A percentile compares a stretch with the other conserved stretches of the same genome.
Conservation (phyloP, 2,888 invertebrate species). For the Neelides folsomi region DNA sequence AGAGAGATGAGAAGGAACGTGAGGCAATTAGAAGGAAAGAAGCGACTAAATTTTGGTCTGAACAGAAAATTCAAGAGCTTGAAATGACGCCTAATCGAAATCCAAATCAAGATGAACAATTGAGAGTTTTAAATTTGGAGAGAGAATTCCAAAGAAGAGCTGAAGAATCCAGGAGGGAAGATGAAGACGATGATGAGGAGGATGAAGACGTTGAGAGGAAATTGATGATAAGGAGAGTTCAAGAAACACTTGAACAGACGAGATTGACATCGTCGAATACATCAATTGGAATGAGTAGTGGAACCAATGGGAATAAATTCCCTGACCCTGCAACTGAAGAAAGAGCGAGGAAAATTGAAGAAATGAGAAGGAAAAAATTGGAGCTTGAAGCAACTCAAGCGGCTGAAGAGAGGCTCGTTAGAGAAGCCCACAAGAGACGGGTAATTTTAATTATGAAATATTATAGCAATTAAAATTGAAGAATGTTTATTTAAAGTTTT, state of each 20-base stretch:
- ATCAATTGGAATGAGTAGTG: conserved; percentile 1
- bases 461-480: not conserved
- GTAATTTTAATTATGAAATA: conserved; percentile 18
- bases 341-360: conserved; percentile 44
- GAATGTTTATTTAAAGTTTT: not conserved
- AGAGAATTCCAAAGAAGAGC: conserved; percentile 85
- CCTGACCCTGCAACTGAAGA: conserved; percentile 36
- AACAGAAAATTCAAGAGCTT: conserved; percentile 72
- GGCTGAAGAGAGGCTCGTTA: conserved; percentile 39
- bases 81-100: conserved; percentile 53
- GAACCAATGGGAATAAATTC: conserved; percentile 17
- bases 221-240: conserved; percentile 37
- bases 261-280: conserved; percentile 28
- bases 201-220: conserved; percentile 38
- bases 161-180: conserved; percentile 57
- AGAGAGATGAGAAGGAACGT: conserved; percentile 79
- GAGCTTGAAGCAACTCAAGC: conserved; percentile 45
- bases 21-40: conserved; percentile 49
- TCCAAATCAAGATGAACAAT: conserved; percentile 48
- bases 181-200: conserved; percentile 51
- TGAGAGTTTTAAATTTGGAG: conserved; percentile 41
- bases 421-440: conserved; percentile 39
- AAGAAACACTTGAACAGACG: conserved; percentile 39
- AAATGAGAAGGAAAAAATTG: conserved; percentile 44
- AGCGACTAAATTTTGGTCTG: conserved; percentile 64